Conservation (phyloP, 2,113 vertebrate genomes). For the Gila orcuttii region DNA sequence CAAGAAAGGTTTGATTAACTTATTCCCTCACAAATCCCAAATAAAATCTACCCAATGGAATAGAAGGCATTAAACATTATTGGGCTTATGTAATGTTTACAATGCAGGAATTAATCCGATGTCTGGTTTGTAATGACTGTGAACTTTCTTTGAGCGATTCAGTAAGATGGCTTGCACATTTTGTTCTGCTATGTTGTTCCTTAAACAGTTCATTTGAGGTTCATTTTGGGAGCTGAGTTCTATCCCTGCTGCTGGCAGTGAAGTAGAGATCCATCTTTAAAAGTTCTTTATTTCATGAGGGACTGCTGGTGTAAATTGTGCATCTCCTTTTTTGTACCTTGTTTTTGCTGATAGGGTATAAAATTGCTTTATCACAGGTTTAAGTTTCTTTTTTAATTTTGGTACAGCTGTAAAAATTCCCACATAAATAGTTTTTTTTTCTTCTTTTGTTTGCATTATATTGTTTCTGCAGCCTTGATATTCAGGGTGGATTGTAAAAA, state of each 20-base stretch:
- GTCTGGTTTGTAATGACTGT: conserved; percentile 21
- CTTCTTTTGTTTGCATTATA: conserved; percentile 71
- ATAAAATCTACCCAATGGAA: conserved; percentile 17
- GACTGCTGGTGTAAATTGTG: conserved; percentile 86
- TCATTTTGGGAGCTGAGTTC: conserved; percentile 21
- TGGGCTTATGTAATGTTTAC: conserved; percentile 39
- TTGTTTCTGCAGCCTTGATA: conserved; percentile 92
- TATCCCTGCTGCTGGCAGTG: conserved; percentile 55
- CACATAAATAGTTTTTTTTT: conserved; percentile 71
- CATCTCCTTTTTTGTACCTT: conserved; percentile 79
- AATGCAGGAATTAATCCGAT: conserved; percentile 1
- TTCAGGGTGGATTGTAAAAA: conserved; percentile 93
- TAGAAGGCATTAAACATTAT: conserved; percentile 35
- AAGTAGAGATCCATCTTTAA: conserved; percentile 52
- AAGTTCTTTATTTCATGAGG: conserved; percentile 57
- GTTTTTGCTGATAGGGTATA: conserved; percentile 79
- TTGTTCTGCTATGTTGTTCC: conserved; percentile 39
- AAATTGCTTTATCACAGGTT: conserved; percentile 85
- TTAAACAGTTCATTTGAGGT: conserved; percentile 27
- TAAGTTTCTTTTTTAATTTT: conserved; percentile 73
- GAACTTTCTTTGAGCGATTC: conserved; percentile 12
- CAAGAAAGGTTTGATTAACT: neutral
- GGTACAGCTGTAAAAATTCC: conserved; percentile 89
- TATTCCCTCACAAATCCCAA: conserved; percentile 22
- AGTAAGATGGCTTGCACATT: conserved; percentile 6